A percentile compares a stretch with the other conserved stretches of the same genome.
phyloP scores from a whole-genome alignment of 2,888 invertebrate genomes.

The Eristalinus aeneus region DNA sequence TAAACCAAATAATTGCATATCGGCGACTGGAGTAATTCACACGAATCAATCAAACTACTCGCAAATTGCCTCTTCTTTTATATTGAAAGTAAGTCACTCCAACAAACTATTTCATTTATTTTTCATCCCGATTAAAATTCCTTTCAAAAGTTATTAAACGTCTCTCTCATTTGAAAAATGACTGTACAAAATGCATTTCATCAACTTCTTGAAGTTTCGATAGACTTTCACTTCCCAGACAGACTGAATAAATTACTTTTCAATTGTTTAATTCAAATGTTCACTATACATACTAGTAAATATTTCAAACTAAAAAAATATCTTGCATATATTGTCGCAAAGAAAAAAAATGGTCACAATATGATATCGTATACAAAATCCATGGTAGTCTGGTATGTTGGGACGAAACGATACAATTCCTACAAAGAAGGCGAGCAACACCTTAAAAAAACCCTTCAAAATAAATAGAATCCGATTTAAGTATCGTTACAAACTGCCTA shows the following conservation, averaged over 20 bases:
- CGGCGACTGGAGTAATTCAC: background rate
- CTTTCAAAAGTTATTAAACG: background rate
- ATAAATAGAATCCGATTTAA: no score
- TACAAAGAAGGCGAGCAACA: no score
- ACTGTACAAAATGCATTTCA: background rate
- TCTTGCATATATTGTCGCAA: no score
- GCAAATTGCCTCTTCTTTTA: background rate
- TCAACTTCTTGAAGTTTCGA: background rate
- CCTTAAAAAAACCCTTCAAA: no score
- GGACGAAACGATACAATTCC: no score
- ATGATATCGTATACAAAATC: no score
- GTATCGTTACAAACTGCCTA: no score
- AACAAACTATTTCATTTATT: background rate
- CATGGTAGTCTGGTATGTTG: no score
- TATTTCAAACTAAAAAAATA: no score
- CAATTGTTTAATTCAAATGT: background rate
- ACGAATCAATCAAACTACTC: background rate
- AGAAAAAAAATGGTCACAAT: no score
- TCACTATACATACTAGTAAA: no score
- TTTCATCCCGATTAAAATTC: background rate
- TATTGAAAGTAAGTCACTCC: background rate
- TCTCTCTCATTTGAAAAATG: background rate
- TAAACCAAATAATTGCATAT: background rate
- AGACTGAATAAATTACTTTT: background rate
- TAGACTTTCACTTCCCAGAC: background rate